A percentile compares a stretch with the other conserved stretches of the same genome.
Evolutionary conservation across 1,140 invertebrate species (phyloP).

Genomic region (Portunus trituberculatus): DNA sequence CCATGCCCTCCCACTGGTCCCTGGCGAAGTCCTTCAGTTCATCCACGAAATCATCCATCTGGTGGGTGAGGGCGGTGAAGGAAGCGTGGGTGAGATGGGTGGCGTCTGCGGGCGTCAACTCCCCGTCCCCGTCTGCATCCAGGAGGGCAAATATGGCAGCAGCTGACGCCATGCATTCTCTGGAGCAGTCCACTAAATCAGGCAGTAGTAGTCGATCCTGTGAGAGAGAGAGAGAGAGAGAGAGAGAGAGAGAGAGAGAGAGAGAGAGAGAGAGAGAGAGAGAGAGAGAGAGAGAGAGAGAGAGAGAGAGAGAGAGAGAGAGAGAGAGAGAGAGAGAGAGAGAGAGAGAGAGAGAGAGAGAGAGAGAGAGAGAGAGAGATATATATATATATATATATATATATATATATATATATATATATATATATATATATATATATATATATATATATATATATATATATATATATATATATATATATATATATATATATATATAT

Average conservation of each 20-base stretch:
- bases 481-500: no score
- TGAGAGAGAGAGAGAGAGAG: no score
- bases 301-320: no score
- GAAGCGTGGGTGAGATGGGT: conserved; percentile 40
- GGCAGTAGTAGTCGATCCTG: conserved; percentile 53
- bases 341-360: no score
- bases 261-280: no score
- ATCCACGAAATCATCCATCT: conserved; percentile 61
- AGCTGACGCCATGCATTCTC: conserved; percentile 32
- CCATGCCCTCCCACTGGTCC: not conserved
- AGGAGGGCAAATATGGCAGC: conserved; percentile 39
- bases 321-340: no score
- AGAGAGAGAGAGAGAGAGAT: no score
- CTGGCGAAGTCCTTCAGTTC: conserved; percentile 44
- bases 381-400: no score
- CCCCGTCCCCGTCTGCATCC: conserved; percentile 40
- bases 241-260: not conserved
- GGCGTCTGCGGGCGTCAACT: conserved; percentile 50
- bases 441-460: no score
- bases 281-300: not conserved
- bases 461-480: no score
- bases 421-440: no score
- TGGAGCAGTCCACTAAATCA: conserved; percentile 59
- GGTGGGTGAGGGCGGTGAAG: conserved; percentile 41
- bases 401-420: no score